Evolutionary conservation across 2,888 invertebrate species (phyloP), one percentile per base, ranked within the genome.

Genomic region (Caenorhabditis afra): DNA sequence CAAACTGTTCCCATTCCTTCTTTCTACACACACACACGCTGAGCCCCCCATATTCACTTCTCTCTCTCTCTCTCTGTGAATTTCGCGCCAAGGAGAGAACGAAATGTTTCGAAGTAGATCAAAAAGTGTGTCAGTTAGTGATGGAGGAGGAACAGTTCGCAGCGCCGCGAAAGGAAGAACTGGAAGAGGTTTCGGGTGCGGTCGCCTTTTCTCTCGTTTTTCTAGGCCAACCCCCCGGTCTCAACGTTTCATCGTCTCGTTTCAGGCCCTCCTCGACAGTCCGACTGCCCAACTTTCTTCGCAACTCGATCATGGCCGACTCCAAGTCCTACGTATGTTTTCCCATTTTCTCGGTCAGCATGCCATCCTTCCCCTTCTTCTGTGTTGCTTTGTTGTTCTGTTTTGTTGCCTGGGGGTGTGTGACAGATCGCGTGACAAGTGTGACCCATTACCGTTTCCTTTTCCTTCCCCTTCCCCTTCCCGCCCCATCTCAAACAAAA

Each of bases 231-330:
- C n/a, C n/a, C n/a, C n/a, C n/a, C n/a, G n/a, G n/a, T n/a, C n/a
- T n/a, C n/a, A n/a, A n/a, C n/a, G n/a, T n/a, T n/a, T n/a, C n/a
- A n/a, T n/a, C n/a, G n/a, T n/a, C 53, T 44, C 53, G 22, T 53
- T 50, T 39, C 23, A 22, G 52, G 57, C 61, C 8, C 61, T 61
- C 61, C 62, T 52, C 62, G 44, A 73, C 64, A 39, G 64, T 64
- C 16, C 39, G 50, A 58, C 73, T 73, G 7, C 67, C 76, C 35
- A 50, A 62, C 57, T 68, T 50, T 57, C 55, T 67, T 14, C 67
- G 75, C 8, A 45, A 66, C 44, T 41, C 22, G 62, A 50, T 73
- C 61, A 76, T 76, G 76, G 76, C 76, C 62, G 76, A 67, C 47
- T 11, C 68, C n/a, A 76, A 76, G 41, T 20, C 57, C 39, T 76